phyloP scores from a whole-genome alignment of 2,113 vertebrate species.

The Pheucticus melanocephalus region DNA sequence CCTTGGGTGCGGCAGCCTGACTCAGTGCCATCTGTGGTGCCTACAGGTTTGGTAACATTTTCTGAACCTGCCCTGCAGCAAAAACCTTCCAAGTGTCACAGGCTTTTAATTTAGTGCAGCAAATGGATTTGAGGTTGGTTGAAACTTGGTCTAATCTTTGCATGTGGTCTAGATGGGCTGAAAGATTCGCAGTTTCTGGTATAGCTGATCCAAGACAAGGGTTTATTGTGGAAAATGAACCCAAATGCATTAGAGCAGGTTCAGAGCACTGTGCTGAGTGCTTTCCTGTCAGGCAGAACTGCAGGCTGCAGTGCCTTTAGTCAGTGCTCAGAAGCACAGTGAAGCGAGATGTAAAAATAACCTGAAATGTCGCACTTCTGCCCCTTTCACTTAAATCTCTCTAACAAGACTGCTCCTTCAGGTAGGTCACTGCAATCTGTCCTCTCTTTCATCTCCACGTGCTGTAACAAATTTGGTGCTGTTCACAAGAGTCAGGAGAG shows the following conservation, averaged over 20 bases:
- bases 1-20: neutral
- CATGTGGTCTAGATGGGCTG: neutral
- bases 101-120: neutral
- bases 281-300: neutral
- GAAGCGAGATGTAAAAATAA: neutral
- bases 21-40: neutral
- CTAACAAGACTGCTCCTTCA: neutral
- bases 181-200: neutral
- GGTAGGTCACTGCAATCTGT: neutral
- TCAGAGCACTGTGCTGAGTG: neutral
- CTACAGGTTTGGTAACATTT: constrained; percentile 55
- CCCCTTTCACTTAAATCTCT: neutral
- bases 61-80: neutral
- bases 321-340: neutral
- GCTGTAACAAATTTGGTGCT: neutral
- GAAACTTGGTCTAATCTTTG: neutral
- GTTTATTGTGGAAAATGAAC: neutral
- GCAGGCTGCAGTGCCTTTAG: neutral
- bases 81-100: neutral
- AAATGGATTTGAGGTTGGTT: neutral
- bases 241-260: neutral
- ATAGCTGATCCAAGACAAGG: neutral
- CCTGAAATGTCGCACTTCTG: neutral
- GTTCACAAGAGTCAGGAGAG: neutral
- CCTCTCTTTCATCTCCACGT: neutral